Percentiles rank a stretch among this genome's conserved stretches.
These are phyloP conservation scores for Silurus asotus DNA, from an alignment of 2,113 vertebrate species.

Conservation along the genomic window DNA sequence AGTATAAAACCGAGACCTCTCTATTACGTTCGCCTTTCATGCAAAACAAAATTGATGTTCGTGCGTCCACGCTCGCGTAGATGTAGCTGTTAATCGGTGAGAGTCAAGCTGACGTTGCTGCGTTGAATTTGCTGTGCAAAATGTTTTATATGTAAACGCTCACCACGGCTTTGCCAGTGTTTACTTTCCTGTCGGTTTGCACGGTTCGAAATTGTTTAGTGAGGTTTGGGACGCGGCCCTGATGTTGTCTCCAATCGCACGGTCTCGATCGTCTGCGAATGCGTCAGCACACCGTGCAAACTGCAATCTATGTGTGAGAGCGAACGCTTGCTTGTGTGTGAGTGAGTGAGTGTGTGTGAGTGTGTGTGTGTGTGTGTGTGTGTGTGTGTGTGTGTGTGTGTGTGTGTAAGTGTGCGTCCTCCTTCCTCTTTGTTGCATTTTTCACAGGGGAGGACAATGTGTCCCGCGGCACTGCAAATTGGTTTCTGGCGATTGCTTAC, in stretches of 20 bases:
- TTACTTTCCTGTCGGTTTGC: background rate
- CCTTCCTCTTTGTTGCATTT: conserved; percentile 34
- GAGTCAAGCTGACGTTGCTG: no score
- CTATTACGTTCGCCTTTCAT: background rate
- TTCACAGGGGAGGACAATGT: conserved; percentile 30
- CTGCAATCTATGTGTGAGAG: conserved; percentile 1
- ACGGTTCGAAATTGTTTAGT: no score
- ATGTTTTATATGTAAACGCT: background rate
- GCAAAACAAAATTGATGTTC: background rate
- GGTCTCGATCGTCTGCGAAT: background rate
- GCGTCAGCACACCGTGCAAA: background rate
- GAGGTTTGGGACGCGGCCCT: background rate
- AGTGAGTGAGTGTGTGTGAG: background rate
- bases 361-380: background rate
- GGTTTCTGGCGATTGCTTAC: conserved; percentile 41
- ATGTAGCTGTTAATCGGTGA: no score
- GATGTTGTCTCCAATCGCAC: background rate
- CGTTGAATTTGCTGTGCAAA: background rate
- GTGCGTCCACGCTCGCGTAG: background rate
- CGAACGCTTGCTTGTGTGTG: background rate
- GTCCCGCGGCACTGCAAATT: conserved; percentile 40
- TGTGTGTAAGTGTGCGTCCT: background rate
- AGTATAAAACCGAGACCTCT: no score
- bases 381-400: background rate
- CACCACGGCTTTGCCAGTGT: background rate